Percentiles rank a stretch among this genome's conserved stretches.
Evolutionary conservation across 2,888 invertebrate genomes (phyloP).

Genomic region (Orthosia gracilis): DNA sequence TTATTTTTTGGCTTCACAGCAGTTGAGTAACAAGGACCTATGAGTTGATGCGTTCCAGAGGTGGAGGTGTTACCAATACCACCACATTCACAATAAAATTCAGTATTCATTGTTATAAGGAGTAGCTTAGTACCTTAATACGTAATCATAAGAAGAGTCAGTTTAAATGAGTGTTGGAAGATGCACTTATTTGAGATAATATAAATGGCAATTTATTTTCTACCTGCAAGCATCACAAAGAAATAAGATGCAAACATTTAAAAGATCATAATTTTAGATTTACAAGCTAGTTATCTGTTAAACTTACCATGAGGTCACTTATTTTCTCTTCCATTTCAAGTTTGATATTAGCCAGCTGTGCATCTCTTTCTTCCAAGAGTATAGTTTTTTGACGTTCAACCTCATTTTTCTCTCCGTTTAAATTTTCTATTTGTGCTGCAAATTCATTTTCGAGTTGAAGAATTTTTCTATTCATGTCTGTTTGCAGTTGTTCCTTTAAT

Average conservation of each 20-base stretch:
- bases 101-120: too few relatives aligned
- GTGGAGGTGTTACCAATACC: too few relatives aligned
- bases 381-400: conserved; percentile 85
- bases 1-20: too few relatives aligned
- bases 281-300: too few relatives aligned
- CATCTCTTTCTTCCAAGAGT: conserved; percentile 86
- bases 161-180: not conserved
- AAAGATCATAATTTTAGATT: not conserved
- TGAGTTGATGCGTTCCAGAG: too few relatives aligned
- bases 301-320: conserved; percentile 78
- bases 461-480: conserved; percentile 86
- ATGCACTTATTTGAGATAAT: too few relatives aligned
- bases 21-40: too few relatives aligned
- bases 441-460: conserved; percentile 84
- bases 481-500: conserved; percentile 85
- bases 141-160: not conserved
- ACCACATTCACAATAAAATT: too few relatives aligned
- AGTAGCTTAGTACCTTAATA: too few relatives aligned
- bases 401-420: conserved; percentile 87
- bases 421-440: conserved; percentile 84
- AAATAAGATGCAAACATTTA: not conserved
- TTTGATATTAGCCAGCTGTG: conserved; percentile 77
- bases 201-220: not conserved
- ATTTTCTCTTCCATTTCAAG: conserved; percentile 84
- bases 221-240: not conserved